Base-by-base conservation (phyloP, 2,888 invertebrate species). In the Torymus texanus region DNA sequence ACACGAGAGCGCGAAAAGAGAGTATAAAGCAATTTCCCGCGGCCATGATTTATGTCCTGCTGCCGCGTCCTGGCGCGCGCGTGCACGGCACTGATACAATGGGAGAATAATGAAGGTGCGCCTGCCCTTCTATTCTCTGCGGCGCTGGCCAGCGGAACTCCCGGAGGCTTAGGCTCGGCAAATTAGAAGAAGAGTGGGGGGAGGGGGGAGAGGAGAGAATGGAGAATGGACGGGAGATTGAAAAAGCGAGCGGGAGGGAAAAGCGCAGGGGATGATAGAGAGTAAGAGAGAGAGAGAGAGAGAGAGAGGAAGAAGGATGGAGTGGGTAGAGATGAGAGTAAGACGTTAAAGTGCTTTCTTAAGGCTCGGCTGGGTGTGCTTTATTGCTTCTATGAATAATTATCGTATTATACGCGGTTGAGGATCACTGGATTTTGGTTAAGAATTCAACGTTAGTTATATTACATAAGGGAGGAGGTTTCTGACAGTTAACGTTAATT, bases 71-170 rank as follows among this genome's bases (percentile, higher is more conserved):
- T 41, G 85, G 85, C 13, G 16, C 13, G 16, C 56, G 56, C 61
- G 21, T 24, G 56, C 61, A 8, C 41, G 41, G 84, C 84, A 84
- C 85, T 85, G 85, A 86, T 88, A 89, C 89, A 89, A 89, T 89
- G 87, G 88, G 84, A 87, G 88, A 88, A 89, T 88, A 89, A 89
- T 88, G 89, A 89, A 88, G 89, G 89, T 85, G 85, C 62, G 63
- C 14, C 51, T 18, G 62, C 62, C 72, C 72, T 59, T 71, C 71
- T 41, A 53, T 51, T 29, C 70, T 53, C 71, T 59, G 41, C 41
- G 41, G 41, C 41, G 41, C 41, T 41, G 41, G 41, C 41, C 41
- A 41, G 41, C 41, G 41, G 41, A 63, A 24, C 50, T 63, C 70
- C 21, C 41, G 50, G 56, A 68, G 87, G 87, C 85, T 86, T 87